These are phyloP conservation scores for Latrodectus geometricus DNA, from an alignment of 1,140 invertebrate species.

Conservation along the genomic window DNA sequence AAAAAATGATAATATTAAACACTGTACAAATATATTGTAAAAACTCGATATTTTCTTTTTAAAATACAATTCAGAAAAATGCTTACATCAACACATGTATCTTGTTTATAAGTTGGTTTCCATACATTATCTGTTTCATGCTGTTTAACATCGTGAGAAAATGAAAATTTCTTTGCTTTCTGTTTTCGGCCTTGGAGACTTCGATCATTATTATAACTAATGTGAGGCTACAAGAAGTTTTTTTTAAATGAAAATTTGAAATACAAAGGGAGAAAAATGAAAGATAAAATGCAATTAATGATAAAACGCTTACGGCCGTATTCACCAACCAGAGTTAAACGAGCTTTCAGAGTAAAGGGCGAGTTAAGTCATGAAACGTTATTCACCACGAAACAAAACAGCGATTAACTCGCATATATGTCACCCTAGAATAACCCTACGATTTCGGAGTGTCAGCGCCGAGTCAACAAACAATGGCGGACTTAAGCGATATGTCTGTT, in stretches of 20 bases:
- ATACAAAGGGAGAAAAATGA: neutral
- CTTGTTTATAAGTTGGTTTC: conserved; percentile 77
- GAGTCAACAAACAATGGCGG: too few species aligned
- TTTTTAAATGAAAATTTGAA: neutral
- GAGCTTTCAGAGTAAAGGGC: too few species aligned
- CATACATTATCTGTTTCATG: conserved; percentile 90
- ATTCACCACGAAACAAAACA: too few species aligned
- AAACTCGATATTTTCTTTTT: too few species aligned
- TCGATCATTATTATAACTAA: conserved; percentile 29
- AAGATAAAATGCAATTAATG: neutral
- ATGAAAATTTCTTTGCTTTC: conserved; percentile 69
- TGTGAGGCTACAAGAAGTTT: neutral
- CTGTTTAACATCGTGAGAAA: conserved; percentile 84
- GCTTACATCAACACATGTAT: conserved; percentile 71
- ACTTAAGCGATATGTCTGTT: too few species aligned
- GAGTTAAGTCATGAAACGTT: too few species aligned
- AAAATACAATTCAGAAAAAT: neutral
- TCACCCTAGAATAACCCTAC: too few species aligned
- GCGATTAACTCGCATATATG: too few species aligned
- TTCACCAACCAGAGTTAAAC: neutral
- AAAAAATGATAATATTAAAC: too few species aligned
- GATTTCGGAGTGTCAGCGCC: too few species aligned
- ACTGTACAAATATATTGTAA: too few species aligned
- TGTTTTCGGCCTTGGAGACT: conserved; percentile 57
- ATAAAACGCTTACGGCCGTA: too few species aligned